These are phyloP conservation scores for Himantopus leucocephalus DNA, from an alignment of 2,113 vertebrate genomes.

Conservation along the genomic window DNA sequence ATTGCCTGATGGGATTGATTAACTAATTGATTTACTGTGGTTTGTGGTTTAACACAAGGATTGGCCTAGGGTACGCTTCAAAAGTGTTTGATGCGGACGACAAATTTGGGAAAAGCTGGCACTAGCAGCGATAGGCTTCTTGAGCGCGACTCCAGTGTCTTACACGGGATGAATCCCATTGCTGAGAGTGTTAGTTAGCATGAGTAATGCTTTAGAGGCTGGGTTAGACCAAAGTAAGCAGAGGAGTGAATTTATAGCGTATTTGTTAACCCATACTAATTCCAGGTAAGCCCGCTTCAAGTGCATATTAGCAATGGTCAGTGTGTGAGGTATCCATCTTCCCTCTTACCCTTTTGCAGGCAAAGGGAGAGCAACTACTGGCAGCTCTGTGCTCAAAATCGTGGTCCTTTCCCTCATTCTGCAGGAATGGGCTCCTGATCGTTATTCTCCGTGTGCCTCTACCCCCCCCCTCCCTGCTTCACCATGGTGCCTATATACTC, in stretches of 20 bases:
- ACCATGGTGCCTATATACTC: background rate
- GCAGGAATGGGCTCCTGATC: background rate
- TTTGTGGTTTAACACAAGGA: conserved; percentile 34
- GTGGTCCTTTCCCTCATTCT: background rate
- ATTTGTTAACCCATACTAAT: background rate
- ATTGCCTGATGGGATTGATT: conserved; percentile 62
- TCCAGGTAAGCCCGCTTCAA: background rate
- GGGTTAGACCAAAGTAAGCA: background rate
- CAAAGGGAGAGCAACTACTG: background rate
- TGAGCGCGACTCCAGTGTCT: accelerated
- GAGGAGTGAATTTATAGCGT: background rate
- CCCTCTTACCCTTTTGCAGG: background rate
- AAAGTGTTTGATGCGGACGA: background rate
- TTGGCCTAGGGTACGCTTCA: background rate
- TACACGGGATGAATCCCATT: background rate
- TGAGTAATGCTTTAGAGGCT: background rate
- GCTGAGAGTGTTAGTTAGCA: background rate
- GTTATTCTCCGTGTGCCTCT: accelerated
- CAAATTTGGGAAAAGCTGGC: background rate
- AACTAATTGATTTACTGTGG: conserved; percentile 57
- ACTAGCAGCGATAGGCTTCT: background rate
- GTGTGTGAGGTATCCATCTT: background rate
- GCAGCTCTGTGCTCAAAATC: background rate
- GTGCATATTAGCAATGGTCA: background rate
- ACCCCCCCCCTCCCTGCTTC: background rate